Base-by-base conservation (phyloP, 1,140 invertebrate species). In the Neocloeon triangulifer region DNA sequence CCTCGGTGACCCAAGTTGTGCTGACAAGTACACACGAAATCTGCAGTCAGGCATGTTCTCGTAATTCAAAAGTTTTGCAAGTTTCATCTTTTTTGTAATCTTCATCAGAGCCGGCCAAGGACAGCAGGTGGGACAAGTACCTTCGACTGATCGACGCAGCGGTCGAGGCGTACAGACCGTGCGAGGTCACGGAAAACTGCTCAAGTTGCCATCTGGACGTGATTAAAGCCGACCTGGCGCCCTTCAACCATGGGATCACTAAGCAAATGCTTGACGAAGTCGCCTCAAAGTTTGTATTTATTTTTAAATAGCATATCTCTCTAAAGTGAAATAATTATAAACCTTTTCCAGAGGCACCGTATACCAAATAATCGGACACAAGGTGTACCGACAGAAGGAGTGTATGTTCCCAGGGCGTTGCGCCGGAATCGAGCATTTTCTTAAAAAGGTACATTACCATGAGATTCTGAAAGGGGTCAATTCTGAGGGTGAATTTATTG, bases 321-420 rank as follows among this genome's bases (percentile, higher is more conserved):
- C 28, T 13, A 3, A 4, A 4, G 10, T 14, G 3, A 30, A 5
- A 13, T 21, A 26, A 13, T 9, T 25, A n/a, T 12, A 13, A n/a
- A 17, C 8, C 21, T 23, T 36, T 36, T 15, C 30, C 39, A 69
- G 65, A 44, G 78, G 73, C 22, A 75, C 72, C 14, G 67, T 69
- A 37, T 96, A 95, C 53, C 85, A 92, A 59, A 68, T 89, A 36
- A 73, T 85, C 32, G 53, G 74, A 41, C 63, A 79, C 27, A 64
- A 66, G 44, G 51, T 96, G 8, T 94, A 84, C 46, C 59, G 88
- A 22, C 66, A 88, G 34, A 62, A 61, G 27, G 65, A 72, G 12
- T 95, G 89, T 45, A 77, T 89, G 65, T 96, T 95, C 56, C 85
- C 85, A 16, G 61, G 74, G 7, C 61, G 91, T 45, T 96, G 89